These are phyloP conservation scores for Calidris pygmaea DNA, from an alignment of 2,113 vertebrate species.

Conservation along the genomic window DNA sequence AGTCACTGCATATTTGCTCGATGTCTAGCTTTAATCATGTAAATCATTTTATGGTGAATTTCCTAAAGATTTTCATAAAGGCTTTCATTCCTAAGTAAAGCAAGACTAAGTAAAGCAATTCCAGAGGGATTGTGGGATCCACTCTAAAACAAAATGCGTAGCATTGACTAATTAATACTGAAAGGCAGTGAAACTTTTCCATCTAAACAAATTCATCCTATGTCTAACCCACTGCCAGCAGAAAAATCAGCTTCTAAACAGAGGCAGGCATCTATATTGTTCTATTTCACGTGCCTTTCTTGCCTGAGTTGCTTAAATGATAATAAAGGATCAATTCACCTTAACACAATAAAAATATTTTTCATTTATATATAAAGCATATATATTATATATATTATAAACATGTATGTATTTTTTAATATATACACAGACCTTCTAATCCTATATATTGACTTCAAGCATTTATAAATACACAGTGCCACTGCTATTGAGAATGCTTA, in stretches of 20 bases:
- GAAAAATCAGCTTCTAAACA: neutral
- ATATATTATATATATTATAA: neutral
- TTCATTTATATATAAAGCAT: neutral
- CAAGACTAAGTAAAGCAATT: neutral
- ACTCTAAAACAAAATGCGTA: neutral
- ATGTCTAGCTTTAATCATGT: neutral
- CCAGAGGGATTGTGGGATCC: neutral
- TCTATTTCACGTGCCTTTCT: neutral
- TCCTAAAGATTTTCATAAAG: neutral
- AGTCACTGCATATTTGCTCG: slow-evolving; percentile 13
- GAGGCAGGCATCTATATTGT: neutral
- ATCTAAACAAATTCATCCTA: neutral
- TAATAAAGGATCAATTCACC: neutral
- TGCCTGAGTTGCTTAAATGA: neutral
- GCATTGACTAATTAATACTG: neutral
- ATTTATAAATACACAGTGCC: neutral
- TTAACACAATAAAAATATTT: neutral
- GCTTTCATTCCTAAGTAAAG: neutral
- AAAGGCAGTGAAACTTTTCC: neutral
- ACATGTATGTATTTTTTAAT: neutral
- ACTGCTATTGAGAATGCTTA: neutral
- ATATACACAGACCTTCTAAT: neutral
- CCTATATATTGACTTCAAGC: neutral
- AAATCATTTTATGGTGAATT: slow-evolving; percentile 13
- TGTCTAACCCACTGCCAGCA: neutral